Base-by-base conservation (phyloP, 2,113 vertebrate genomes). In the Hemiprocne comata region DNA sequence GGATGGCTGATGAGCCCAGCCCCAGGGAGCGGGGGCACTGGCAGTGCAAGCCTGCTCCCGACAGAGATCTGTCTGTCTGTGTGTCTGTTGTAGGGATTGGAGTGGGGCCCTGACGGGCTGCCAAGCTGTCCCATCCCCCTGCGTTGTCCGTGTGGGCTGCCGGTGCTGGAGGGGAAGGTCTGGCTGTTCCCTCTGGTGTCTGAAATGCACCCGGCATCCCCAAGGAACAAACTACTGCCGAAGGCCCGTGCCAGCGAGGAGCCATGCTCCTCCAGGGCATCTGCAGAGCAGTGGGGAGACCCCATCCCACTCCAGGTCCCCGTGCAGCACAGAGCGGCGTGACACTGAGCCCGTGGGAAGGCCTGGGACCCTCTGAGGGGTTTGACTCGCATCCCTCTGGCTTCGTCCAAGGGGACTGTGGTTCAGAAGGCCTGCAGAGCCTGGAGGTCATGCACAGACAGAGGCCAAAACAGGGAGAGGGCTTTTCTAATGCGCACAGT, bases 371-470 rank as follows among this genome's bases (percentile, higher is more conserved):
- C 51, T 85, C 46, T 0, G 2, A 58, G 46, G 53, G 33, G 26
- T 85, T 70, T 87, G 62, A 28, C n/a, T 79, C 1, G 0, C 73
- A 28, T 74, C 44, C 53, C 11, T 89, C 72, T 12, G 19, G 50
- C 79, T 50, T 85, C 4, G 0, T 60, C 48, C 4, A 2, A 66
- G 28, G n/a, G 38, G 11, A n/a, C 10, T 2, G 0, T 3, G 2
- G n/a, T 61, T 23, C 2, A 44, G 38, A 42, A 46, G 53, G 46
- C 33, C 66, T 11, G n/a, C 60, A 29, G 62, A 79, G 51, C 42
- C 50, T 2, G 1, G 54, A 80, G n/a, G 57, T 81, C 18, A 10
- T 3, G 4, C 26, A 7, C 8, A 60, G 54, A 18, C 21, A 40
- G 67, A 62, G 38, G 57, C 21, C 3, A 3, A 66, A 93, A 55